Percentiles rank a stretch among this genome's conserved stretches.
Conservation (phyloP, 2,888 invertebrate genomes). For the Leptinotarsa rubiginosa region DNA sequence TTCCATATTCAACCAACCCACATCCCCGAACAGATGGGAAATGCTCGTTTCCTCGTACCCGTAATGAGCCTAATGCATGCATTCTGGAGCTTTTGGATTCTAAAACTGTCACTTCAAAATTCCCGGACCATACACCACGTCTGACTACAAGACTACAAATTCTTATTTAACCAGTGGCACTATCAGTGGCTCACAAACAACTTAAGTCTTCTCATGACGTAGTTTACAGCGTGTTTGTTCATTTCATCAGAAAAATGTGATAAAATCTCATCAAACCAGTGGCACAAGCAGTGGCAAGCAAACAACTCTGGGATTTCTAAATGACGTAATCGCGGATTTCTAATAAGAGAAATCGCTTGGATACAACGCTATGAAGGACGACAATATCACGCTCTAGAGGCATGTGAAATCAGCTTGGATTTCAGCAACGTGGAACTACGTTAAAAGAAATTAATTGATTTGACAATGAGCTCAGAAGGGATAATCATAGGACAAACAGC, state of each 20-base stretch:
- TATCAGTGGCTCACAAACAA: background rate
- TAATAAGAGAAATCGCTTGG: background rate
- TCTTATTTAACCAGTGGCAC: background rate
- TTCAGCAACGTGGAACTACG: background rate
- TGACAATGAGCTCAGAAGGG: background rate
- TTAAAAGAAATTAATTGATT: background rate
- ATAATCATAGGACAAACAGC: too few species aligned
- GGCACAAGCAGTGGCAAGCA: background rate
- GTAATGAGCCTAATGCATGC: too few species aligned
- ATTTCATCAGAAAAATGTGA: background rate
- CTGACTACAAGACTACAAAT: background rate
- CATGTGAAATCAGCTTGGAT: background rate
- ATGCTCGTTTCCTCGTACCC: too few species aligned
- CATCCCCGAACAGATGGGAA: too few species aligned
- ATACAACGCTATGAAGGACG: background rate
- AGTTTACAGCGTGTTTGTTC: background rate
- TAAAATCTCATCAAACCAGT: background rate
- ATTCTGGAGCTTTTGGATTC: too few species aligned
- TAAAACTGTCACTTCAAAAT: too few species aligned
- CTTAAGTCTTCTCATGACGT: background rate
- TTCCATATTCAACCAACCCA: too few species aligned
- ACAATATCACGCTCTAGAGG: background rate
- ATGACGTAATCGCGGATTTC: background rate
- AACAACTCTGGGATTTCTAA: background rate
- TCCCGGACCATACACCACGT: too few species aligned